Base-by-base conservation (phyloP, 1,140 invertebrate genomes). In the Aphelenchoides avenae region DNA sequence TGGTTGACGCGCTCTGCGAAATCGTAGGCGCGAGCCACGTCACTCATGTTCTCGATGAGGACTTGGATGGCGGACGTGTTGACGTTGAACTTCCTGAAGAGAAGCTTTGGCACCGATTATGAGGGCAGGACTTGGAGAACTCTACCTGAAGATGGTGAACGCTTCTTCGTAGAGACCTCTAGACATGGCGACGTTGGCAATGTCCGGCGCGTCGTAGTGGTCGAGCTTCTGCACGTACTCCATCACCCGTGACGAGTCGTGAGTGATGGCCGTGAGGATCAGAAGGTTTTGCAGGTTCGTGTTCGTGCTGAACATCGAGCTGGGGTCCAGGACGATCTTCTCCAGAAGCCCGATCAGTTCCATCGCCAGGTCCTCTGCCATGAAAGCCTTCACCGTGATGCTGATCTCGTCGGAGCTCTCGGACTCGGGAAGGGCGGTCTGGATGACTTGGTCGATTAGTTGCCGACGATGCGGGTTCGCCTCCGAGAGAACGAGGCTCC, bases 1-100 rank as follows among this genome's bases (percentile, higher is more conserved):
- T 99, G 92, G 79, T 98, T 98, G 78, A 93, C 97, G 15, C 91
- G 84, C 80, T 98, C 94, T n/a, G 94, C 94, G 82, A 98, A 99
- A 79, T 99, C 94, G 73, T 97, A 96, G 5, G 94, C 94, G 52
- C 94, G 83, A 78, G 98, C 92, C 68, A 98, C 80, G 78, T 47
- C 95, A 64, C 87, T 88, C 13, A 98, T 90, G 81, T 97, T 88
- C 66, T 98, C 93, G 68, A 99, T 97, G 48, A 98, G 79, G 15
- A 97, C 92, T 82, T 96, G 91, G 71, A 98, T 95, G 58, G 94
- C 94, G 1, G 91, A 95, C 1, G 92, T 94, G 78, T 99, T 99
- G 39, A 97, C 94, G 78, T 97, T 93, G 79, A 98, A 99, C 78
- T 98, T 97, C 81, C 94, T 96, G n/a, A n/a, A n/a, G n/a, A n/a